Conservation (phyloP, 2,113 vertebrate genomes). For the Hucho hucho region DNA sequence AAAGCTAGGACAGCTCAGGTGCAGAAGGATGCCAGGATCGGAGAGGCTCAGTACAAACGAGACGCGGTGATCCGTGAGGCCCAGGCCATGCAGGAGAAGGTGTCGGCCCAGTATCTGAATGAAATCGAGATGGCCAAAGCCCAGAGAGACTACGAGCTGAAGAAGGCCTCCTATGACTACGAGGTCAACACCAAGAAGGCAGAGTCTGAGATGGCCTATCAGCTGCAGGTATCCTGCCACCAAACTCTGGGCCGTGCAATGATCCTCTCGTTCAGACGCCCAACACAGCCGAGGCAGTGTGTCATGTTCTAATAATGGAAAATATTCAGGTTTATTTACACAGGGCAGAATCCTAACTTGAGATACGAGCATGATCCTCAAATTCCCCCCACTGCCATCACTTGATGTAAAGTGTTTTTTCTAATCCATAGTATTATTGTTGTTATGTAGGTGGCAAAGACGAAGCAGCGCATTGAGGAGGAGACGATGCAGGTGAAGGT, state of each 20-base stretch:
- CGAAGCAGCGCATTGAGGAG: conserved; percentile 91
- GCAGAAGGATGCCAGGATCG: conserved; percentile 88
- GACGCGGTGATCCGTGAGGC: conserved; percentile 89
- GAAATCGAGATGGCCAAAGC: conserved; percentile 93
- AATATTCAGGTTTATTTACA: no score
- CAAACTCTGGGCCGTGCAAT: background rate
- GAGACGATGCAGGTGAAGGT: conserved; percentile 90
- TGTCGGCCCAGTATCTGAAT: conserved; percentile 87
- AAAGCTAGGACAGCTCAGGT: conserved; percentile 92
- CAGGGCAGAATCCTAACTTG: no score
- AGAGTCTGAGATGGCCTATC: conserved; percentile 89
- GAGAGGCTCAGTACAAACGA: conserved; percentile 89
- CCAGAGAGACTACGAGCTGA: conserved; percentile 88
- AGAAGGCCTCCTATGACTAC: conserved; percentile 84
- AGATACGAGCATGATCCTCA: background rate
- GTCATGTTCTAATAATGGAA: background rate
- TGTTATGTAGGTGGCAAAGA: conserved; percentile 84
- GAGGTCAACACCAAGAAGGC: conserved; percentile 91
- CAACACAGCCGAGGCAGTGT: background rate
- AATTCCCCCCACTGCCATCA: background rate
- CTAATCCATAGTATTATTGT: background rate
- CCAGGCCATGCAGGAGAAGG: conserved; percentile 86
- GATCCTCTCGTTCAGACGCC: background rate
- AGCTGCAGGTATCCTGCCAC: conserved; percentile 80
- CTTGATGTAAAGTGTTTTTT: background rate